Percentiles rank a stretch among this genome's conserved stretches.
Conservation (phyloP, 2,888 invertebrate species). For the Archips crataeganus region DNA sequence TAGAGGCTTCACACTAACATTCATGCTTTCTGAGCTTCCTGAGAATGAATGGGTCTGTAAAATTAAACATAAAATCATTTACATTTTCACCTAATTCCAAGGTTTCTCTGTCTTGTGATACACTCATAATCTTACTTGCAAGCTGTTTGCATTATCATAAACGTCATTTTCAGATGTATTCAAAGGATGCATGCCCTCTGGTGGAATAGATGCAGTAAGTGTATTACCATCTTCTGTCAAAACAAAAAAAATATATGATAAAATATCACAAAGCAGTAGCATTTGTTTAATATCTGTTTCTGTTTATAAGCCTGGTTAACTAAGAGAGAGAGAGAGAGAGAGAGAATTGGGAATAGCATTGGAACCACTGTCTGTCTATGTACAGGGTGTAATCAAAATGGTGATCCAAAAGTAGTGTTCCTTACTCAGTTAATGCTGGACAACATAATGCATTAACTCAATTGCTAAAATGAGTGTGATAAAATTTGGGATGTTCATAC, state of each 20-base stretch:
- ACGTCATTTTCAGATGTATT: slow-evolving; percentile 88
- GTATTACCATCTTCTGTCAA: slow-evolving; percentile 59
- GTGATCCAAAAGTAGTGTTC: too few relatives aligned
- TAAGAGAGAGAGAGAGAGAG: background rate
- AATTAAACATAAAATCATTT: slow-evolving; percentile 19
- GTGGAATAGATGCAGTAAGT: slow-evolving; percentile 50
- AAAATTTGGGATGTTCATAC: too few relatives aligned
- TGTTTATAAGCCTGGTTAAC: background rate
- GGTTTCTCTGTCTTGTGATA: background rate
- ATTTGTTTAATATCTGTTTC: too few relatives aligned
- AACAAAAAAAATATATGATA: background rate
- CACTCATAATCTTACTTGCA: slow-evolving; percentile 65
- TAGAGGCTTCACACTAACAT: slow-evolving; percentile 77
- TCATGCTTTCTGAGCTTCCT: slow-evolving; percentile 87
- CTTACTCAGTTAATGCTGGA: too few relatives aligned
- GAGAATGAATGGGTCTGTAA: slow-evolving; percentile 81
- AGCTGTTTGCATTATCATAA: slow-evolving; percentile 84
- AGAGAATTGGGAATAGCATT: background rate
- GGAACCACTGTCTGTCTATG: background rate
- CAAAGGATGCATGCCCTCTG: slow-evolving; percentile 88
- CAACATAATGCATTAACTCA: too few relatives aligned
- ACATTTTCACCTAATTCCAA: background rate
- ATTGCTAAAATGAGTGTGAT: too few relatives aligned
- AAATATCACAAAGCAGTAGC: too few relatives aligned
- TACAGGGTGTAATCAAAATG: too few relatives aligned